These are phyloP conservation scores for Branchipolynoe longqiensis DNA, from an alignment of 2,888 invertebrate species.

Conservation along the genomic window DNA sequence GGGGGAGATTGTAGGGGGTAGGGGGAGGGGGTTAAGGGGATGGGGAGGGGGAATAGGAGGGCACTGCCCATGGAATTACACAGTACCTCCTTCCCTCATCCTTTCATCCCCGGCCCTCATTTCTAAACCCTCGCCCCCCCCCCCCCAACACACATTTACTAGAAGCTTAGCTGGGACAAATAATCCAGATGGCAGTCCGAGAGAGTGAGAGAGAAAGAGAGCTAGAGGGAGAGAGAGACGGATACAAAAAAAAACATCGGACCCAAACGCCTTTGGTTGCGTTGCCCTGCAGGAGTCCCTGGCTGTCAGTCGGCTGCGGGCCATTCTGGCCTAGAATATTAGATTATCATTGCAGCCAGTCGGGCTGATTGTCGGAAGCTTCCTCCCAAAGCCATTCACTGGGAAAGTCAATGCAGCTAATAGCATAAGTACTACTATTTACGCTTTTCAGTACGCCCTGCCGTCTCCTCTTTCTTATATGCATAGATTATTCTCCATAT, in stretches of 20 bases:
- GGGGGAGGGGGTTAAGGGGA: no score
- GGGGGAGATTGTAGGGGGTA: no score
- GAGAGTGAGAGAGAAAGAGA: no score
- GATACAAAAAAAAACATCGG: no score
- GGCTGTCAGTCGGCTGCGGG: not conserved
- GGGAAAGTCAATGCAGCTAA: slow-evolving; percentile 30
- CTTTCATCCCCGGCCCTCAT: no score
- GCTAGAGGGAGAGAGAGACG: no score
- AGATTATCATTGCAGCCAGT: slow-evolving; percentile 14
- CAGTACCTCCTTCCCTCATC: not conserved
- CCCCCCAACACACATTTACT: no score
- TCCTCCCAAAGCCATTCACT: not conserved
- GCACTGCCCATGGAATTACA: no score
- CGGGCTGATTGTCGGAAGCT: slow-evolving; percentile 1
- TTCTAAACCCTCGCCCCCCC: no score
- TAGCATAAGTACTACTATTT: slow-evolving; percentile 8
- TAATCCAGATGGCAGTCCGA: slow-evolving; percentile 3
- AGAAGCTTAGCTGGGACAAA: not conserved
- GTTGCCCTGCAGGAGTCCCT: no score
- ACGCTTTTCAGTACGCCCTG: slow-evolving; percentile 16
- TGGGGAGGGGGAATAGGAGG: not conserved
- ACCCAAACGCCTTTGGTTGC: no score
- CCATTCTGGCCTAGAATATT: not conserved
- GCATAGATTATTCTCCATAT: no score
- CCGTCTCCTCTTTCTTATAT: not conserved